phyloP scores from a whole-genome alignment of 2,797 vertebrate species.

The Myripristis murdjan region DNA sequence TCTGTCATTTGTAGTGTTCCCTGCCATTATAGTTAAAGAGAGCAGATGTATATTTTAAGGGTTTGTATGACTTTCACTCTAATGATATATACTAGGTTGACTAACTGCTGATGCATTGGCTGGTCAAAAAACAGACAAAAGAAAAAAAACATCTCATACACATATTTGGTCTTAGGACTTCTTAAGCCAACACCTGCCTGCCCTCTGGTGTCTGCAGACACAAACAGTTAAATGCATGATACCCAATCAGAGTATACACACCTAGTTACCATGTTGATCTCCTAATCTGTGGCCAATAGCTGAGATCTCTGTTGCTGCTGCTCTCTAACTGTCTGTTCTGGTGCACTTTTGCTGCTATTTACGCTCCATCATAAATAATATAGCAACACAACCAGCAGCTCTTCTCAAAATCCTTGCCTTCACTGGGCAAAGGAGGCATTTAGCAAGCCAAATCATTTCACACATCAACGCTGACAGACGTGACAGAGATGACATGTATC shows the following conservation, averaged over 20 bases:
- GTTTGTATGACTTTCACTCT: too few species aligned
- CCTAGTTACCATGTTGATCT: background rate
- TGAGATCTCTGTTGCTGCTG: background rate
- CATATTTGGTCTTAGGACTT: too few species aligned
- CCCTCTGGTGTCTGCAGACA: background rate
- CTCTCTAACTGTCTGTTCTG: slow-evolving; percentile 17
- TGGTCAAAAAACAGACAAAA: background rate
- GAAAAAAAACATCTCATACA: too few species aligned
- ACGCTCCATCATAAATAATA: slow-evolving; percentile 57
- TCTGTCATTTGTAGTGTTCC: background rate
- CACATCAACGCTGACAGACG: background rate
- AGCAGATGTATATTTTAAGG: too few species aligned
- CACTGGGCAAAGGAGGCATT: background rate
- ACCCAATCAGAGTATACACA: slow-evolving; percentile 17
- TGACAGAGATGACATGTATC: background rate
- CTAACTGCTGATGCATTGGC: background rate
- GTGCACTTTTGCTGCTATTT: background rate
- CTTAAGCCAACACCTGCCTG: background rate
- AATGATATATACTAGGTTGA: background rate
- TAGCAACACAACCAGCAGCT: slow-evolving; percentile 11
- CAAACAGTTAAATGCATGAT: background rate
- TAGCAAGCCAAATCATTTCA: background rate
- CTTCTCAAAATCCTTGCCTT: slow-evolving; percentile 19
- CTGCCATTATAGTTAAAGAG: background rate
- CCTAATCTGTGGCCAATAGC: slow-evolving; percentile 5